Percentiles rank a stretch among this genome's conserved stretches.
Evolutionary conservation across 2,888 invertebrate genomes (phyloP).

Genomic region (Byasa hedistus): DNA sequence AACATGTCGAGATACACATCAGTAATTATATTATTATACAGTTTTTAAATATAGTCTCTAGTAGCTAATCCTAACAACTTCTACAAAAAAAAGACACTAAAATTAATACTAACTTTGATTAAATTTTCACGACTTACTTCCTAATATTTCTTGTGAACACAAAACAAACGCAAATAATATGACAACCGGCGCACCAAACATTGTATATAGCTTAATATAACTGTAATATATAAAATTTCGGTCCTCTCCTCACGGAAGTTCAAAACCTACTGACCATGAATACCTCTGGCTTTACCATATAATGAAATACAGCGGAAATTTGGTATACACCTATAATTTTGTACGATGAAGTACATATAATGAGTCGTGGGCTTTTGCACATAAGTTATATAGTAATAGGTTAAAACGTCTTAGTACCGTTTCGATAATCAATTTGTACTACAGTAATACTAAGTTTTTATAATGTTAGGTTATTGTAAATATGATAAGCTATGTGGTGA

Average conservation of each 20-base stretch:
- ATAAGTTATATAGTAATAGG: not conserved
- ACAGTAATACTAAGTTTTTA: not conserved
- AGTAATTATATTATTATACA: not conserved
- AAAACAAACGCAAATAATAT: not conserved
- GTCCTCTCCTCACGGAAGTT: not conserved
- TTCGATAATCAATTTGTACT: not conserved
- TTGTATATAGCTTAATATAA: not conserved
- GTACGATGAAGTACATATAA: not conserved
- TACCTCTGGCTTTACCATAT: not conserved
- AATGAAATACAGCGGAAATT: not conserved
- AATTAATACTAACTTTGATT: not conserved
- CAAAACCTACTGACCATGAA: not conserved
- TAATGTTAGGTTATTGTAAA: not conserved
- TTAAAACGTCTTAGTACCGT: not conserved
- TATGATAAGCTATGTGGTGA: too few relatives aligned
- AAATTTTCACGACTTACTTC: not conserved
- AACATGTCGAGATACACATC: constrained; percentile 7
- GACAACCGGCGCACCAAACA: not conserved
- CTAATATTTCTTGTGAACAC: not conserved
- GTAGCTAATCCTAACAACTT: too few relatives aligned
- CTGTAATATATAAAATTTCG: not conserved
- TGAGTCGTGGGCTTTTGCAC: not conserved
- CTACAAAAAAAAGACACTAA: too few relatives aligned
- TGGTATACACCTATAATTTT: not conserved
- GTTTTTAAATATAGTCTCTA: not conserved